Conservation (phyloP, 2,888 invertebrate genomes). For the Gymnoscelis rufifasciata region DNA sequence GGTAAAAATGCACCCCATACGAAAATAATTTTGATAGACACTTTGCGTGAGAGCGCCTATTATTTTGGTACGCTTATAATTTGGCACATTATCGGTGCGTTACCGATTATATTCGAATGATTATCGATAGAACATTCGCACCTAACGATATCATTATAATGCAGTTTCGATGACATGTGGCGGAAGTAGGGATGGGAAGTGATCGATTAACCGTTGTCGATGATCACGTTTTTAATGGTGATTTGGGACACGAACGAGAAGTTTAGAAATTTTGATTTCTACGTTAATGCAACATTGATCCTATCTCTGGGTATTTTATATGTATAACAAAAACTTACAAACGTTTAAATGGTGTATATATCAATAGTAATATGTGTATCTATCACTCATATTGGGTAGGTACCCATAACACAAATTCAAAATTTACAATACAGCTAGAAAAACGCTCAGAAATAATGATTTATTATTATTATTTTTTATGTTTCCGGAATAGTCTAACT, state of each 20-base stretch:
- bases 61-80: constrained; percentile 55
- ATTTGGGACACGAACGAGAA: not conserved
- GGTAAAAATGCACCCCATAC: constrained; percentile 61
- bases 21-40: constrained; percentile 77
- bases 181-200: constrained; percentile 21
- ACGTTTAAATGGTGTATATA: too few relatives aligned
- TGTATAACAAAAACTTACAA: too few relatives aligned
- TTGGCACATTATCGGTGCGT: constrained; percentile 73
- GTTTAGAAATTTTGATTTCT: not conserved
- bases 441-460: too few relatives aligned
- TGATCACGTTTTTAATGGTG: not conserved
- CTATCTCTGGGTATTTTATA: too few relatives aligned
- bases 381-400: too few relatives aligned
- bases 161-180: constrained; percentile 49
- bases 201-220: constrained; percentile 11
- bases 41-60: constrained; percentile 73
- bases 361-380: too few relatives aligned
- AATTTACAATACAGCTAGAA: too few relatives aligned
- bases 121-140: constrained; percentile 61
- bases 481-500: too few relatives aligned
- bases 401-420: too few relatives aligned
- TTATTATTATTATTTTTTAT: too few relatives aligned
- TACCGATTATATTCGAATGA: constrained; percentile 61
- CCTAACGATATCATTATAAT: constrained; percentile 64
- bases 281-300: too few relatives aligned